These are phyloP conservation scores for Drosophila baimaii DNA, from an alignment of 1,140 invertebrate genomes.

Conservation along the genomic window DNA sequence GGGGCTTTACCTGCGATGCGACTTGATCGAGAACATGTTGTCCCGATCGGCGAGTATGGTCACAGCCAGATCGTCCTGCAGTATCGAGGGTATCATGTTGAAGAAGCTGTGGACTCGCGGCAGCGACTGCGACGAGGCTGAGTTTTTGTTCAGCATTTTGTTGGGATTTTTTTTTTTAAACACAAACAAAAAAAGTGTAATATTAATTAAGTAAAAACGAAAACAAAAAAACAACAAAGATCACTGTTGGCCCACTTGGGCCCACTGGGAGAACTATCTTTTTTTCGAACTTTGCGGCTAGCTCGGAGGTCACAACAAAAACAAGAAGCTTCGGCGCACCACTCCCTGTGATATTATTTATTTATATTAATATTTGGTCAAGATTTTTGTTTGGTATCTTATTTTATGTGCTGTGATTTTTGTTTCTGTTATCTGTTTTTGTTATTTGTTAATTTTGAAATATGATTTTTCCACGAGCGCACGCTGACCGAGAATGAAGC, in stretches of 20 bases:
- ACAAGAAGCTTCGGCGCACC: not conserved
- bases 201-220: not conserved
- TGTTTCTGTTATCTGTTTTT: slow-evolving; percentile 9
- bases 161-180: not conserved
- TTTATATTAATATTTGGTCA: not conserved
- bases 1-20: slow-evolving; percentile 70
- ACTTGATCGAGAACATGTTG: slow-evolving; percentile 83
- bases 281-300: not conserved
- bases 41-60: slow-evolving; percentile 76
- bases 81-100: slow-evolving; percentile 81
- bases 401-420: not conserved
- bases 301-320: not conserved
- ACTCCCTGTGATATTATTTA: not conserved
- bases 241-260: slow-evolving; percentile 34
- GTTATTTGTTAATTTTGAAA: slow-evolving; percentile 13
- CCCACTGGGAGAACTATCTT: slow-evolving; percentile 18
- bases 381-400: not conserved
- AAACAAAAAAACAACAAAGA: slow-evolving; percentile 2
- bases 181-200: slow-evolving; percentile 8
- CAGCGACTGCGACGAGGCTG: slow-evolving; percentile 76
- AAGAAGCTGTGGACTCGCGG: slow-evolving; percentile 82
- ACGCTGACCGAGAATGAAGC: slow-evolving; percentile 72
- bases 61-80: slow-evolving; percentile 80
- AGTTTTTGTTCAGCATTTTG: slow-evolving; percentile 80
- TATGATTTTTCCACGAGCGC: slow-evolving; percentile 75